Percentiles rank a stretch among this genome's conserved stretches.
These are phyloP conservation scores for Melanostoma scalare DNA, from an alignment of 2,888 invertebrate genomes.

Conservation along the genomic window DNA sequence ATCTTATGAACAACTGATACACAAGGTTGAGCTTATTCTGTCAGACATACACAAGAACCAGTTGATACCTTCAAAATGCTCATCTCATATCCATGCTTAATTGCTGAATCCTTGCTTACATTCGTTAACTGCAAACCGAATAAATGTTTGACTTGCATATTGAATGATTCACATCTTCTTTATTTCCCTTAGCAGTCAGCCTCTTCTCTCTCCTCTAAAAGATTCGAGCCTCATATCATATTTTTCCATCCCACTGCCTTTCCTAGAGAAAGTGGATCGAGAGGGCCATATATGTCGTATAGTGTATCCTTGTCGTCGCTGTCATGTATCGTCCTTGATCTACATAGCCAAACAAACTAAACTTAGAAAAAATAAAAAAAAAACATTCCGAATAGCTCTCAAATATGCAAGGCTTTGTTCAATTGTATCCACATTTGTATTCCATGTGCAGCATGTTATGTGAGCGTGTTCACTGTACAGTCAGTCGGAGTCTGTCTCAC, in stretches of 20 bases:
- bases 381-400: constrained; percentile 33
- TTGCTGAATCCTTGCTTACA: constrained; percentile 56
- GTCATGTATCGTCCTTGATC: constrained; percentile 68
- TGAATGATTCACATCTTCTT: constrained; percentile 55
- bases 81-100: constrained; percentile 28
- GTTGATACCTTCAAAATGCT: too few species aligned
- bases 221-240: constrained; percentile 23
- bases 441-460: constrained; percentile 34
- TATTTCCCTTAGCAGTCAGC: constrained; percentile 17
- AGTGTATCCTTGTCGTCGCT: constrained; percentile 29
- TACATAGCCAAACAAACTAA: constrained; percentile 65
- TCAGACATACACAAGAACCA: too few species aligned
- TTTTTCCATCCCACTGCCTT: constrained; percentile 22
- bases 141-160: constrained; percentile 52
- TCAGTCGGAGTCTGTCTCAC: constrained; percentile 12
- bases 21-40: too few species aligned
- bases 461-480: background rate
- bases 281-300: constrained; percentile 29
- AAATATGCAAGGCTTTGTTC: constrained; percentile 67
- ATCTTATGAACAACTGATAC: too few species aligned
- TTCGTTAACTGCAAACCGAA: constrained; percentile 55
- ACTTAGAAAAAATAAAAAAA: constrained; percentile 4
- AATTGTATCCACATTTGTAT: constrained; percentile 65
- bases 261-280: constrained; percentile 48
- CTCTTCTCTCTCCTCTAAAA: background rate